Conservation (phyloP, 2,888 invertebrate species). For the Agonopterix heracliana region DNA sequence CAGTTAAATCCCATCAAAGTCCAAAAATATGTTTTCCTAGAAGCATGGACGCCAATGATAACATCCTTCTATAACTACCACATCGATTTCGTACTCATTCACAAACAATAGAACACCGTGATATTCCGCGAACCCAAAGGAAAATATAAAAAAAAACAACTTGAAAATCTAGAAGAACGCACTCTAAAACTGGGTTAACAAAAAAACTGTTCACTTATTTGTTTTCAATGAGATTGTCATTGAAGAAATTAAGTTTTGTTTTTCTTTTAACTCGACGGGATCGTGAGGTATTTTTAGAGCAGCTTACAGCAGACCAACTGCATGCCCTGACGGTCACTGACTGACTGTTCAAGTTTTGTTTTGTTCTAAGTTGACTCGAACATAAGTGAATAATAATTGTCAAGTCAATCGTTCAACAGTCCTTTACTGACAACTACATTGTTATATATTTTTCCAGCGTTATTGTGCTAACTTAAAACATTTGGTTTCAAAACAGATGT, state of each 20-base stretch:
- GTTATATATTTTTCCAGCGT: too few species aligned
- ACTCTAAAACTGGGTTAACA: not conserved
- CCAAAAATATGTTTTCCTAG: slow-evolving; percentile 42
- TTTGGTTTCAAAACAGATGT: too few species aligned
- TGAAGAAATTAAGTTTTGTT: slow-evolving; percentile 32
- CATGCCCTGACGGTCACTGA: slow-evolving; percentile 39
- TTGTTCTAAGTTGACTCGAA: slow-evolving; percentile 27
- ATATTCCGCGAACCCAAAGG: slow-evolving; percentile 50
- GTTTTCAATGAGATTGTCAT: slow-evolving; percentile 33
- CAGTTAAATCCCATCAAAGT: slow-evolving; percentile 61
- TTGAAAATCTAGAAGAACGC: slow-evolving; percentile 11
- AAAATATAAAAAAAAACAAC: slow-evolving; percentile 14
- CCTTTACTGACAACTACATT: not conserved
- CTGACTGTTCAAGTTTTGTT: slow-evolving; percentile 25
- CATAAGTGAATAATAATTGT: slow-evolving; percentile 4
- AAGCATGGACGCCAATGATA: slow-evolving; percentile 40
- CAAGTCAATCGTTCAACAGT: not conserved
- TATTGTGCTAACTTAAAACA: too few species aligned
- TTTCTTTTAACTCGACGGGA: slow-evolving; percentile 32
- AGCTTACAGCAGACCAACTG: slow-evolving; percentile 25
- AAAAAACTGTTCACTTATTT: not conserved
- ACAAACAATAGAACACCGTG: slow-evolving; percentile 55
- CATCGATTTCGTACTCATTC: slow-evolving; percentile 42
- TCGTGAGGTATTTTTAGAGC: slow-evolving; percentile 42
- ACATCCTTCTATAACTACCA: slow-evolving; percentile 61